These are phyloP conservation scores for Lepus americanus DNA, from an alignment of 2,113 vertebrate genomes.

Conservation along the genomic window DNA sequence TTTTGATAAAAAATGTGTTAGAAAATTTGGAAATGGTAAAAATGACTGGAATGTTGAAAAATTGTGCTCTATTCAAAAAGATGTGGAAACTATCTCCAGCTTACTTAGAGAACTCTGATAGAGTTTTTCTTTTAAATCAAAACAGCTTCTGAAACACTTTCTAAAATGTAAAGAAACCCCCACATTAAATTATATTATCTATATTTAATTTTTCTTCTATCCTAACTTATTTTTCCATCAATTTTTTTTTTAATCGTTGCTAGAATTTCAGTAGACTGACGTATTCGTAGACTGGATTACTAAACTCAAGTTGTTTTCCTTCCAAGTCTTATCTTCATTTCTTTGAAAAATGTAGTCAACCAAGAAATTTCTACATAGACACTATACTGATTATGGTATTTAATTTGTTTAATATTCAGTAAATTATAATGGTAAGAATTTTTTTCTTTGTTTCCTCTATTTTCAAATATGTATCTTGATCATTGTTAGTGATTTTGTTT, in stretches of 20 bases:
- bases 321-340: not conserved
- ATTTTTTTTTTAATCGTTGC: not conserved
- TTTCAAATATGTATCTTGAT: not conserved
- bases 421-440: not conserved
- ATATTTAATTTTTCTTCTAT: not conserved
- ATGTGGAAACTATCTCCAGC: not conserved
- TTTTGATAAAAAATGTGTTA: not conserved
- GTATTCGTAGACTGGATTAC: not conserved
- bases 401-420: not conserved
- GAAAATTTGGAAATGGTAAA: slow-evolving; percentile 27
- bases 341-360: not conserved
- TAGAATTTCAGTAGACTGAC: slow-evolving; percentile 6
- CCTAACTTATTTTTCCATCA: not conserved
- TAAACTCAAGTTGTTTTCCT: not conserved
- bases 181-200: not conserved
- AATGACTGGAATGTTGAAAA: not conserved
- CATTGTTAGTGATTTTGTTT: not conserved
- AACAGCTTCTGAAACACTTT: not conserved
- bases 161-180: not conserved
- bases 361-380: not conserved
- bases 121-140: too few species aligned
- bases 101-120: not conserved
- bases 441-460: not conserved
- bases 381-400: not conserved
- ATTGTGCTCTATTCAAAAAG: not conserved